These are phyloP conservation scores for Eilema sororculum DNA, from an alignment of 2,888 invertebrate species.

Conservation along the genomic window DNA sequence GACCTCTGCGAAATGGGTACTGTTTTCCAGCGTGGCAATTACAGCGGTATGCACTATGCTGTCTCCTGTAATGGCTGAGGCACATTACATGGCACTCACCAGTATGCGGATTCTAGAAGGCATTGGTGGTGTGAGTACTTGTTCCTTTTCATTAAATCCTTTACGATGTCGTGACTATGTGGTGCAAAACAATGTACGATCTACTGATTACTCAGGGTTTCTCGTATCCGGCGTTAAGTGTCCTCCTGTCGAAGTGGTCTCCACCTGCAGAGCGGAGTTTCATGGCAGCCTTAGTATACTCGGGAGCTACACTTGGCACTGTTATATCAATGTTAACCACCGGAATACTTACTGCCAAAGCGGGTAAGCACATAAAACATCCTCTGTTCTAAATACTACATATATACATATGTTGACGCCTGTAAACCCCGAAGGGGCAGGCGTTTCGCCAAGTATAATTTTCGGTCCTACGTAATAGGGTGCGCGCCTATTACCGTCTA, in stretches of 20 bases:
- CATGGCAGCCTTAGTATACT: constrained; percentile 93
- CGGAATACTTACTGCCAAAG: constrained; percentile 89
- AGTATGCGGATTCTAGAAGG: constrained; percentile 91
- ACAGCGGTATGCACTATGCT: constrained; percentile 92
- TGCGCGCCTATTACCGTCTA: too few species aligned
- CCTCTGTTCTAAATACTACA: background rate
- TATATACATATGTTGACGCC: too few species aligned
- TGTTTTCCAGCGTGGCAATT: constrained; percentile 92
- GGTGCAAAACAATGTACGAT: too few species aligned
- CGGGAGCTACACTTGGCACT: constrained; percentile 95
- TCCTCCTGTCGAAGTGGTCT: constrained; percentile 95
- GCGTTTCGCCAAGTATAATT: too few species aligned
- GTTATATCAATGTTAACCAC: constrained; percentile 93
- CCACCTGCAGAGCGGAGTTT: constrained; percentile 95
- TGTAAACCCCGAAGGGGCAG: too few species aligned
- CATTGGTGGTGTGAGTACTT: constrained; percentile 89
- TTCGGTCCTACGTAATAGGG: too few species aligned
- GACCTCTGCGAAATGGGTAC: constrained; percentile 96
- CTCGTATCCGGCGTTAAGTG: constrained; percentile 97
- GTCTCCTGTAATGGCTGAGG: constrained; percentile 90
- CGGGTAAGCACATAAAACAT: constrained; percentile 73
- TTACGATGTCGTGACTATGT: too few species aligned
- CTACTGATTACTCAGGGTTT: constrained; percentile 89
- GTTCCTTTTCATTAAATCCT: too few species aligned
- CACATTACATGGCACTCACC: constrained; percentile 89